Percentiles rank a stretch among this genome's conserved stretches.
Conservation (phyloP, 2,797 vertebrate species). For the Chromis chromis region DNA sequence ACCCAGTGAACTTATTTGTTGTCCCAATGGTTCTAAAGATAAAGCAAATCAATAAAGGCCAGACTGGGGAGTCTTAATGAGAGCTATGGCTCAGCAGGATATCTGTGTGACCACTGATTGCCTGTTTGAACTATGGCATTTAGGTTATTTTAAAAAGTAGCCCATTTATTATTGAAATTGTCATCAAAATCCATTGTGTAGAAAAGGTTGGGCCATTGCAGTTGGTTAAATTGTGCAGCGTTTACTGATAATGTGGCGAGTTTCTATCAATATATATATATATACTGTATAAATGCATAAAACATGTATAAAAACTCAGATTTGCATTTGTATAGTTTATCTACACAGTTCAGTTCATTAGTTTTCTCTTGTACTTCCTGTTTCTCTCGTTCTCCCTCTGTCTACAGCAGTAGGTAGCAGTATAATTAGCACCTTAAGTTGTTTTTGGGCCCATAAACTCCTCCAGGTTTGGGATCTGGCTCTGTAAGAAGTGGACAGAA, state of each 20-base stretch:
- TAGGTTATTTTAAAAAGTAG: neutral
- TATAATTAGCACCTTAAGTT: slow-evolving; percentile 70
- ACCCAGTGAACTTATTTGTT: neutral
- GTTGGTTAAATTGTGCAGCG: neutral
- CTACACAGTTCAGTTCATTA: neutral
- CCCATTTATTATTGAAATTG: neutral
- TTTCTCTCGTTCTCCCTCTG: neutral
- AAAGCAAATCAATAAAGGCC: no score
- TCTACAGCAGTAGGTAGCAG: slow-evolving; percentile 61
- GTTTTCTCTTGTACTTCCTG: neutral
- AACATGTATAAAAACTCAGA: no score
- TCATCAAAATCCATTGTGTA: neutral
- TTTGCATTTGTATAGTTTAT: no score
- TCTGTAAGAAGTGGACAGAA: slow-evolving; percentile 78
- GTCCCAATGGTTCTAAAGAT: no score
- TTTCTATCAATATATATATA: neutral
- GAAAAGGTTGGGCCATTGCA: neutral
- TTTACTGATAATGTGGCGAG: neutral
- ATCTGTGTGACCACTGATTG: no score
- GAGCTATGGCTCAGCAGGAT: neutral
- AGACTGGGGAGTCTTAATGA: neutral
- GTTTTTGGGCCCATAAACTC: slow-evolving; percentile 62
- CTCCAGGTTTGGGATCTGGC: slow-evolving; percentile 67
- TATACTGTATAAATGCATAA: neutral
- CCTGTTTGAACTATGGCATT: neutral